These are phyloP conservation scores for Rana temporaria DNA, from an alignment of 2,113 vertebrate species.

Conservation along the genomic window DNA sequence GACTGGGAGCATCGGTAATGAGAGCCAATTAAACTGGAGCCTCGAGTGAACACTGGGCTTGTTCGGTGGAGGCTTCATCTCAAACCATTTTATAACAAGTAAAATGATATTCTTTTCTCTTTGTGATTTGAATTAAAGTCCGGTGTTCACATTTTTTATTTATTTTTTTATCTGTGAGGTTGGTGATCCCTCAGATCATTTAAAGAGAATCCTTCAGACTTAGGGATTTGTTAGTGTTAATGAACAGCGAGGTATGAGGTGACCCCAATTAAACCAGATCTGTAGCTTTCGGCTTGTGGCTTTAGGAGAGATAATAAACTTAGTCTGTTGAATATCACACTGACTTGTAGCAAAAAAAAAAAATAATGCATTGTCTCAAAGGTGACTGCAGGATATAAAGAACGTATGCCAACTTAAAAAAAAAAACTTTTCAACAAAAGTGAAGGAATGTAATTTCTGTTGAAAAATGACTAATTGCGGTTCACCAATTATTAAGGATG, in stretches of 20 bases:
- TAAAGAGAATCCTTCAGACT: too few relatives aligned
- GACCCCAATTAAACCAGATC: constrained; percentile 9
- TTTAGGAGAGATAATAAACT: background rate
- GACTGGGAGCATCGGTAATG: background rate
- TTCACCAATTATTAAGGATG: too few relatives aligned
- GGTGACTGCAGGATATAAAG: too few relatives aligned
- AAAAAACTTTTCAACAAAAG: too few relatives aligned
- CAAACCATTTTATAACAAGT: background rate
- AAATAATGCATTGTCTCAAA: too few relatives aligned
- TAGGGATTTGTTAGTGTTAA: constrained; percentile 13
- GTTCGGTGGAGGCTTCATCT: background rate
- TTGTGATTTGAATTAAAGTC: background rate
- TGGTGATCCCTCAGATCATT: background rate
- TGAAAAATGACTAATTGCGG: too few relatives aligned
- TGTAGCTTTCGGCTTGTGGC: background rate
- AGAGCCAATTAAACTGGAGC: constrained; percentile 1
- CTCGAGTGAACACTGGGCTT: too few relatives aligned
- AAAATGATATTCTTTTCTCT: background rate
- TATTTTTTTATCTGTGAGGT: background rate
- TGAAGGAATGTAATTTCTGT: too few relatives aligned
- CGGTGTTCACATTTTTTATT: too few relatives aligned
- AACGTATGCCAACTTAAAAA: too few relatives aligned
- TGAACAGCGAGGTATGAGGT: background rate
- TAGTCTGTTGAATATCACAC: background rate
- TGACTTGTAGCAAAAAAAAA: background rate